Evolutionary conservation across 23 tunicate genomes (phyloP), one percentile per base, ranked within the genome.

Genomic region (Styela clava): DNA sequence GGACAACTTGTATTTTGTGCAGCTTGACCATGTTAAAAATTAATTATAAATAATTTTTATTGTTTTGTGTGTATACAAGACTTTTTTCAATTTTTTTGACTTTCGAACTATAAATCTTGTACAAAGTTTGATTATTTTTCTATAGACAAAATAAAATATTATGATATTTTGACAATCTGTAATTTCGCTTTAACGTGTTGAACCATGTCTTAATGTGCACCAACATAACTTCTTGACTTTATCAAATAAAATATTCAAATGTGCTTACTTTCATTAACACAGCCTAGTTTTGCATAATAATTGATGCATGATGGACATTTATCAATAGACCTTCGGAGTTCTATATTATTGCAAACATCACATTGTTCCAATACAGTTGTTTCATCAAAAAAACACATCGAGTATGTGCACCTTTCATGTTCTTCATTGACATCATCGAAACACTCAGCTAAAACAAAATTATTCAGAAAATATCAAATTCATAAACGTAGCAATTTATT

Each of bases 391-490:
- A 44, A 44, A 44, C 56, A 44, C 7, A 12, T 44, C 12, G 56
- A 44, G 12, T 44, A 44, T 5, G 31, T 28, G 22, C 71, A 67
- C 22, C 31, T 67, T 23, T 67, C 71, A 67, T 25, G 31, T 23
- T 67, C 71, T 27, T 18, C 71, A 67, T 67, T 23, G 0, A 67
- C 71, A 67, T 67, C 71, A 67, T 1, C 71, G 22, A 67, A 25
- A 29, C 71, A 67, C 0, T 67, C 71, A 19, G 71, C 71, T 67
- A 29, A 18, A 18, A 16, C 16, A 25, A 67, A n/a, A n/a, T n/a
- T n/a, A n/a, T n/a, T n/a, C n/a, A n/a, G n/a, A n/a, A n/a, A n/a
- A n/a, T n/a, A n/a, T n/a, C n/a, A n/a, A n/a, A n/a, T n/a, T n/a
- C n/a, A n/a, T n/a, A n/a, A n/a, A n/a, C n/a, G n/a, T n/a, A n/a